Percentiles rank a stretch among this genome's conserved stretches.
These are phyloP conservation scores for Cirrhinus mrigala DNA, from an alignment of 2,797 vertebrate species.

Conservation along the genomic window DNA sequence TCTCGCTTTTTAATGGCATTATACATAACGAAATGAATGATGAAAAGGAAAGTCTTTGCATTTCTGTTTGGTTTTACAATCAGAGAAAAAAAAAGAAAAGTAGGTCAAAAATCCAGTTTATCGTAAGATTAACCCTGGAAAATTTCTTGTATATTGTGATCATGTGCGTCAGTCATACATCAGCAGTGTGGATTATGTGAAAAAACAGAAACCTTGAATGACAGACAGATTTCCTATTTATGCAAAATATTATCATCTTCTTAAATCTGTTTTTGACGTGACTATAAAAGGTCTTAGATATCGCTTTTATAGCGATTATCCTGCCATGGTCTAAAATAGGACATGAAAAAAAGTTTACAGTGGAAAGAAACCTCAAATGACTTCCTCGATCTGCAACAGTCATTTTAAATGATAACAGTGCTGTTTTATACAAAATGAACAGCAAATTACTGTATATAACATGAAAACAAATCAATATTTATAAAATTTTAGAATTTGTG, in stretches of 20 bases:
- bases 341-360: background rate
- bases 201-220: slow-evolving; percentile 31
- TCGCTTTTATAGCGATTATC: slow-evolving; percentile 41
- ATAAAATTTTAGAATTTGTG: background rate
- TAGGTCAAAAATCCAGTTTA: slow-evolving; percentile 20
- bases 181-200: slow-evolving; percentile 35
- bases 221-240: slow-evolving; percentile 37
- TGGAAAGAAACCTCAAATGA: background rate
- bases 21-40: background rate
- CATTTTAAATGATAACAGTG: background rate
- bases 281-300: slow-evolving; percentile 32
- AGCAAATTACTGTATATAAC: background rate
- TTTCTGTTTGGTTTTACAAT: background rate
- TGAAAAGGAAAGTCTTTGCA: background rate
- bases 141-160: slow-evolving; percentile 8
- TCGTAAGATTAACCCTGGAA: slow-evolving; percentile 22
- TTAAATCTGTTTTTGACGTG: slow-evolving; percentile 43
- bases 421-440: background rate
- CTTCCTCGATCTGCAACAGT: background rate
- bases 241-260: slow-evolving; percentile 42
- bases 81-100: background rate
- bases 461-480: background rate
- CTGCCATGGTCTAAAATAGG: slow-evolving; percentile 7
- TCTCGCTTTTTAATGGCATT: background rate
- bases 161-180: slow-evolving; percentile 39